Percentiles rank a stretch among this genome's conserved stretches.
Evolutionary conservation across 2,113 vertebrate genomes (phyloP).

Genomic region (Riparia riparia): DNA sequence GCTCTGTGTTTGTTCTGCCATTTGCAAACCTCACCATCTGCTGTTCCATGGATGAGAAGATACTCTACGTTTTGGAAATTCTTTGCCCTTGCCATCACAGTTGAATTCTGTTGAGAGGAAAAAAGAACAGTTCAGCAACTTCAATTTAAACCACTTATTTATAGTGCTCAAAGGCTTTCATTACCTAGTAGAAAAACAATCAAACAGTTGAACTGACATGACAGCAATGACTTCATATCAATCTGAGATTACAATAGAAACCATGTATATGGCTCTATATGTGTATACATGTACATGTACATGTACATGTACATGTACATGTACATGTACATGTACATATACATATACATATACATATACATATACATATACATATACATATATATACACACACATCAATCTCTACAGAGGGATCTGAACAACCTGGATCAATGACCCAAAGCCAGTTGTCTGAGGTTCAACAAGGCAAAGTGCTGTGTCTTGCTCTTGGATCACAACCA

Average conservation of each 20-base stretch:
- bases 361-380: no score
- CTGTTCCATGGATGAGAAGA: constrained; percentile 96
- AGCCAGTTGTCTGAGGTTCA: neutral
- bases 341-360: neutral
- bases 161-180: constrained; percentile 21
- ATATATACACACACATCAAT: neutral
- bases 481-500: neutral
- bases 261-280: neutral
- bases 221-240: constrained; percentile 58
- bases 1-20: constrained; percentile 79
- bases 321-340: no score
- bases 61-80: constrained; percentile 93
- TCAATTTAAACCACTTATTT: constrained; percentile 47
- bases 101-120: constrained; percentile 89
- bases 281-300: no score
- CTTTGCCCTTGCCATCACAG: constrained; percentile 91
- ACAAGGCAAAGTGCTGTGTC: neutral
- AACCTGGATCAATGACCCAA: neutral
- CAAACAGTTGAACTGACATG: constrained; percentile 64
- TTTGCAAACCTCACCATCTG: constrained; percentile 92
- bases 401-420: neutral
- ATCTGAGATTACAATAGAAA: neutral
- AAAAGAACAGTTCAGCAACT: constrained; percentile 80
- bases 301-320: neutral
- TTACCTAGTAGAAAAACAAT: constrained; percentile 64